phyloP scores from a whole-genome alignment of 2,113 vertebrate species.

The Pachypanchax playfairii region DNA sequence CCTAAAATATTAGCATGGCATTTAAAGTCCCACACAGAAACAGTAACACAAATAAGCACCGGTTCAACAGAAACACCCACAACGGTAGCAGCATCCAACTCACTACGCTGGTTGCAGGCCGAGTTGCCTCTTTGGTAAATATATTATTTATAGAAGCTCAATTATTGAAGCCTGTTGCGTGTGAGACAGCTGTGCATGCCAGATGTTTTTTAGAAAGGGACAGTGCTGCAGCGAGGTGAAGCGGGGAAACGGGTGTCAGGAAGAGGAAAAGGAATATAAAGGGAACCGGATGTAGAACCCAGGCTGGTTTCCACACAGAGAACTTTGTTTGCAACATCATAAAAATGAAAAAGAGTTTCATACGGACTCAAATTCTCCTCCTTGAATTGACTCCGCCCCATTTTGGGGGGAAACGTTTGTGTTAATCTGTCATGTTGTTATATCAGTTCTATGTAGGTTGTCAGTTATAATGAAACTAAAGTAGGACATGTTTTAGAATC shows the following conservation, averaged over 20 bases:
- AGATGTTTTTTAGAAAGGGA: conserved; percentile 73
- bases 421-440: too few relatives aligned
- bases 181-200: conserved; percentile 70
- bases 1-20: conserved; percentile 9
- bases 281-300: too few relatives aligned
- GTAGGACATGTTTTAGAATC: too few relatives aligned
- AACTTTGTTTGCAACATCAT: too few relatives aligned
- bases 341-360: too few relatives aligned
- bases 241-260: conserved; percentile 23
- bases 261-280: background rate
- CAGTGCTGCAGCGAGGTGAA: conserved; percentile 28
- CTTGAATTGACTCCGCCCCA: too few relatives aligned
- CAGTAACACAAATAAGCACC: conserved; percentile 43
- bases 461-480: too few relatives aligned
- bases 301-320: too few relatives aligned
- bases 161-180: conserved; percentile 74
- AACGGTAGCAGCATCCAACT: background rate
- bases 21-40: conserved; percentile 26
- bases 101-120: conserved; percentile 60
- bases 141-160: conserved; percentile 75
- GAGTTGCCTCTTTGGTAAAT: conserved; percentile 72
- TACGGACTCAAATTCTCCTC: too few relatives aligned
- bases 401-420: too few relatives aligned
- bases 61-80: conserved; percentile 17
- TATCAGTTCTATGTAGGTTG: too few relatives aligned